Percentiles rank a stretch among this genome's conserved stretches.
phyloP scores from a whole-genome alignment of 2,888 invertebrate species.

The Pecten maximus region DNA sequence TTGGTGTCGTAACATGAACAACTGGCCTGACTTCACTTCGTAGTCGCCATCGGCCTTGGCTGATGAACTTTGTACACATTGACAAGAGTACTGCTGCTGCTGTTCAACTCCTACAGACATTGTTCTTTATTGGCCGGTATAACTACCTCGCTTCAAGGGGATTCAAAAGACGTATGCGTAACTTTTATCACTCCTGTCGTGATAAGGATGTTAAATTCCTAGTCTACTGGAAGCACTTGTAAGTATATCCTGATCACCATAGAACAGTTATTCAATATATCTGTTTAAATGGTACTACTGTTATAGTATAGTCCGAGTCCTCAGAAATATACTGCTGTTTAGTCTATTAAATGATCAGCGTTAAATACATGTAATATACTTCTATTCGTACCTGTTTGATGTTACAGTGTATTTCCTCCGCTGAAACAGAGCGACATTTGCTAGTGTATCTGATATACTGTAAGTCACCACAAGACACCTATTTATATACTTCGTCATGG shows the following conservation, averaged over 20 bases:
- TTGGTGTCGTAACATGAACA: not conserved
- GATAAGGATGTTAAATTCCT: not conserved
- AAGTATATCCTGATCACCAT: not conserved
- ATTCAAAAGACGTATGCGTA: no score
- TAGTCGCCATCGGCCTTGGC: not conserved
- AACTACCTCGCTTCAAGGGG: not conserved
- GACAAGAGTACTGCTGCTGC: not conserved
- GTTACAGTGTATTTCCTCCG: not conserved
- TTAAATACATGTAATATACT: not conserved
- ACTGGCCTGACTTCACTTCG: not conserved
- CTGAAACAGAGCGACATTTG: not conserved
- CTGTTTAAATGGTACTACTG: not conserved
- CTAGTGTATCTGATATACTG: not conserved
- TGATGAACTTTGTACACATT: not conserved
- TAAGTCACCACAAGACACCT: not conserved
- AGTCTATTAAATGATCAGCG: not conserved
- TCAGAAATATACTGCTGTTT: not conserved
- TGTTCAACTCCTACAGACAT: not conserved
- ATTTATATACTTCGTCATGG: not conserved
- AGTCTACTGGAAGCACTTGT: not conserved
- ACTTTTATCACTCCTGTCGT: not conserved
- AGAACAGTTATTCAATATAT: not conserved
- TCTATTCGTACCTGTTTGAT: not conserved
- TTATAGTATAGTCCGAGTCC: not conserved
- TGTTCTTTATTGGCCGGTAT: not conserved